Conservation (phyloP, 2,113 vertebrate species). For the Carlito syrichta region DNA sequence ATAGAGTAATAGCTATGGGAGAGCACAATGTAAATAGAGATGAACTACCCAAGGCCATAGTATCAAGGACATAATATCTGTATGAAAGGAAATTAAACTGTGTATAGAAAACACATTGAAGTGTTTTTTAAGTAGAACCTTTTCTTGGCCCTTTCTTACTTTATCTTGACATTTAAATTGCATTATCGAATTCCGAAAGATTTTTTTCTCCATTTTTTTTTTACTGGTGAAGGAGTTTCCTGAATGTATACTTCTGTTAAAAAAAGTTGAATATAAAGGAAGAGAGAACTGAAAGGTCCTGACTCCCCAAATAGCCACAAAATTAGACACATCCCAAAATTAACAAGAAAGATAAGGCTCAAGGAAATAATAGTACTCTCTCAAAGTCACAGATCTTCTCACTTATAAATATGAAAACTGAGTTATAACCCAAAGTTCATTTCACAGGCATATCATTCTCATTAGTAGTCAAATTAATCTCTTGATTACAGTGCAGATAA, state of each 20-base stretch:
- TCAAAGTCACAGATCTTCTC: background rate
- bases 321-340: background rate
- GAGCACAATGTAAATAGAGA: background rate
- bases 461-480: conserved; percentile 1
- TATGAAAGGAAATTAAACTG: background rate
- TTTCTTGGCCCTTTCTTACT: background rate
- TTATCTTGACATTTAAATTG: background rate
- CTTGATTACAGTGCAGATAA: background rate
- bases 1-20: background rate
- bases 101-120: background rate
- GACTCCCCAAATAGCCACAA: background rate
- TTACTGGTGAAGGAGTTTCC: background rate
- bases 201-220: too few relatives aligned
- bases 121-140: background rate
- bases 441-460: background rate
- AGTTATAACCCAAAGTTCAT: background rate
- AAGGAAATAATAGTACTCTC: background rate
- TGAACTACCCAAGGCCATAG: background rate
- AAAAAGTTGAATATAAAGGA: background rate
- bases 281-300: background rate
- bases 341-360: background rate
- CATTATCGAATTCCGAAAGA: background rate
- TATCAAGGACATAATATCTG: background rate
- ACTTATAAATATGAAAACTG: background rate
- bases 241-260: background rate